These are phyloP conservation scores for Monomorium pharaonis DNA, from an alignment of 1,140 invertebrate genomes.

Conservation along the genomic window DNA sequence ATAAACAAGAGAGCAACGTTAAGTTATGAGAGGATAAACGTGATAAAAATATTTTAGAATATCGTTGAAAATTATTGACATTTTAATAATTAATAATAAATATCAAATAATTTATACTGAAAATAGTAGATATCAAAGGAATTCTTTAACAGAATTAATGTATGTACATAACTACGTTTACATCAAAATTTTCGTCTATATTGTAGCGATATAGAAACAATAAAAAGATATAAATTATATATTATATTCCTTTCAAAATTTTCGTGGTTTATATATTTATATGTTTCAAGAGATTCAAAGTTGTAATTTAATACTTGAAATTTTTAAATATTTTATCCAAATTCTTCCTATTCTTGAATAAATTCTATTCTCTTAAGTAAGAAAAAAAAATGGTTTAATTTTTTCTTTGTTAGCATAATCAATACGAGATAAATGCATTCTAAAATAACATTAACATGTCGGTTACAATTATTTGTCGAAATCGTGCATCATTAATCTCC, in stretches of 20 bases:
- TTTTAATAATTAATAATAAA: neutral
- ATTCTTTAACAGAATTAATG: neutral
- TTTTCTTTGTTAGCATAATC: neutral
- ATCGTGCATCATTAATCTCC: conserved; percentile 2
- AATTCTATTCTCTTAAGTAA: neutral
- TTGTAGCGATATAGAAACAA: neutral
- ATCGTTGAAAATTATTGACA: neutral
- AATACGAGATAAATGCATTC: neutral
- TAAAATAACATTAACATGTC: neutral
- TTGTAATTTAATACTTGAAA: neutral
- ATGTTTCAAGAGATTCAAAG: neutral
- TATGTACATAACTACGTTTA: neutral
- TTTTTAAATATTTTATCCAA: neutral
- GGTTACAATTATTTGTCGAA: neutral
- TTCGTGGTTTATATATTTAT: no score
- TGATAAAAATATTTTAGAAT: neutral
- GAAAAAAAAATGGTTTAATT: neutral
- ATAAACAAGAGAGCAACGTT: neutral
- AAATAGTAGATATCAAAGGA: neutral
- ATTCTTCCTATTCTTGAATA: neutral
- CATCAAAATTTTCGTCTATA: neutral
- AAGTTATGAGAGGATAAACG: neutral
- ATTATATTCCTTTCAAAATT: neutral
- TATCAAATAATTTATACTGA: no score
- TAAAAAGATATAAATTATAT: neutral